Percentiles rank a stretch among this genome's conserved stretches.
Conservation (phyloP, 1,140 invertebrate genomes). For the Ditylenchus dipsaci region DNA sequence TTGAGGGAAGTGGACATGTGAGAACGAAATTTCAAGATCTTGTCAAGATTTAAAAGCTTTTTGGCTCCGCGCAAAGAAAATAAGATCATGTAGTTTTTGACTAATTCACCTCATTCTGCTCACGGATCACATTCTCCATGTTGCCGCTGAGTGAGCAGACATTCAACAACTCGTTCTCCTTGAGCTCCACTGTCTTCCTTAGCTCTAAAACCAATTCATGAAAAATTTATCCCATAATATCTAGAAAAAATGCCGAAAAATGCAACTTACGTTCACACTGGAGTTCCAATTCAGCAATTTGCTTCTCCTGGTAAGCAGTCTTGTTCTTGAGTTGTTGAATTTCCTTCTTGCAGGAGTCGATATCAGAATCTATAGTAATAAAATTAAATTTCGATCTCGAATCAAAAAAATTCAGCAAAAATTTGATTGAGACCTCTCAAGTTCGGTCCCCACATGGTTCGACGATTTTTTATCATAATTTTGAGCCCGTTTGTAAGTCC, state of each 20-base stretch:
- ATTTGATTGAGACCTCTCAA: too few species aligned
- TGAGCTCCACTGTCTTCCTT: conserved; percentile 11
- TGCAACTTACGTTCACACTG: conserved; percentile 14
- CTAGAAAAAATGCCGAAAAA: not conserved
- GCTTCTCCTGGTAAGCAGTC: conserved; percentile 30
- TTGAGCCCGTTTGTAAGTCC: too few species aligned
- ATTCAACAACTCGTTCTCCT: conserved; percentile 19
- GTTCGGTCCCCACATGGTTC: too few species aligned
- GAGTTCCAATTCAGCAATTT: conserved; percentile 24
- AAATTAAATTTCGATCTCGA: too few species aligned
- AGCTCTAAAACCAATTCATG: too few species aligned
- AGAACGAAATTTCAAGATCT: too few species aligned
- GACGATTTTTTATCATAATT: too few species aligned
- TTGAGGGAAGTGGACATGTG: too few species aligned
- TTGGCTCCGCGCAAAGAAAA: too few species aligned
- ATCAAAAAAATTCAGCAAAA: not conserved
- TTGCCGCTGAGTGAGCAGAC: conserved; percentile 12
- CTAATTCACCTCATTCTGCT: not conserved
- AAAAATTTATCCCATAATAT: not conserved
- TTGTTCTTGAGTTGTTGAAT: conserved; percentile 31
- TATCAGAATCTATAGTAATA: conserved; percentile 8
- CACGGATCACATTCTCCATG: conserved; percentile 21
- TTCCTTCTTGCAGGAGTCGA: conserved; percentile 33
- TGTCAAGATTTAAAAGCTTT: not conserved
- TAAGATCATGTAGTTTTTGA: not conserved